Conservation (phyloP, 2,888 invertebrate genomes). For the Tromatobia lineatoria region DNA sequence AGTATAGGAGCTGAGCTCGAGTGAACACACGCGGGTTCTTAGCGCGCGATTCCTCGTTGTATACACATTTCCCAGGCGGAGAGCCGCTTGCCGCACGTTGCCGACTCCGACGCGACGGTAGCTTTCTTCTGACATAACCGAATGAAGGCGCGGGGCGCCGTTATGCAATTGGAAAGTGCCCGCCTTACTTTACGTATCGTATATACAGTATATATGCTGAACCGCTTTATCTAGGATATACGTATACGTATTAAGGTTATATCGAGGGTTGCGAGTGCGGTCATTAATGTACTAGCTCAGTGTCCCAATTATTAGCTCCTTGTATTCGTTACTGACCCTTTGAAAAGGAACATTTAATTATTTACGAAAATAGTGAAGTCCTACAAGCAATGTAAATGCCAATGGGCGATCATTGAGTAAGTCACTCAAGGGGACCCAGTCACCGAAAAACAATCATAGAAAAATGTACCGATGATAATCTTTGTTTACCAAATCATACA, state of each 20-base stretch:
- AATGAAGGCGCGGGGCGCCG: conserved; percentile 84
- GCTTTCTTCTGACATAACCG: conserved; percentile 86
- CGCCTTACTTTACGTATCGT: conserved; percentile 84
- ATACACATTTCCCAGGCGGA: conserved; percentile 69
- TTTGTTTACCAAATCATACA: no score
- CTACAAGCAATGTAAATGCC: no score
- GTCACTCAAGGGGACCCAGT: no score
- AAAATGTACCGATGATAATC: no score
- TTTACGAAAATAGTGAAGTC: no score
- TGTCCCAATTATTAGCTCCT: conserved; percentile 12
- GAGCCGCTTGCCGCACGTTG: conserved; percentile 52
- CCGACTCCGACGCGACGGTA: conserved; percentile 74
- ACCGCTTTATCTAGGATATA: conserved; percentile 41
- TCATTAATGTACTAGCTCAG: background rate
- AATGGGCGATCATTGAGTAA: no score
- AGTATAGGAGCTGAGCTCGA: conserved; percentile 11
- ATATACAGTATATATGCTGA: conserved; percentile 27
- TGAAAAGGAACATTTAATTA: no score
- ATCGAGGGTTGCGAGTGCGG: conserved; percentile 1
- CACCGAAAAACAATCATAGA: no score
- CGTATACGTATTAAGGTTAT: conserved; percentile 19
- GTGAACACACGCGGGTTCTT: conserved; percentile 45
- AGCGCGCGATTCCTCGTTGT: conserved; percentile 27
- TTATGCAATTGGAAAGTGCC: conserved; percentile 86
- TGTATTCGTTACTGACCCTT: no score